Evolutionary conservation across 2,113 vertebrate genomes (phyloP), one percentile per base, ranked within the genome.

Genomic region (Lucifuga dentata): DNA sequence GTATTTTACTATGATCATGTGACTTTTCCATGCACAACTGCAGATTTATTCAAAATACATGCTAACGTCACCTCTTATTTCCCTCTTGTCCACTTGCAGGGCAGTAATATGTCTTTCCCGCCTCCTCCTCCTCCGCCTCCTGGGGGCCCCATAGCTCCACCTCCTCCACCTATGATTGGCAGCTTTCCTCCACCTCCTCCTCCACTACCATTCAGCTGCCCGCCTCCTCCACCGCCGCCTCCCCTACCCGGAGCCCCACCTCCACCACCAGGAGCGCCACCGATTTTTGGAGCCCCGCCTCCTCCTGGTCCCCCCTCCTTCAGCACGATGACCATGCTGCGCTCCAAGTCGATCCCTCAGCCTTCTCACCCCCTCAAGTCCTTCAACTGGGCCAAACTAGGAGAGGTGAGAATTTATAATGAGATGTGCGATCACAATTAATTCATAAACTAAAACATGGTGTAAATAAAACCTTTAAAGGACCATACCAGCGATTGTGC

Each of bases 351-450:
- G 57, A 91, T 96, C 62, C 97, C 97, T 0, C 97, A 98, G 85
- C 97, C 97, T 15, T 98, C 97, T 16, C 96, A 98, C 57, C 96
- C 97, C 0, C 93, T 99, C 83, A 99, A 99, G 90, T 98, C 97
- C 41, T 99, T 98, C 91, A 99, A 99, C 92, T 99, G 97, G 97
- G 91, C 95, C 88, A 99, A 99, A 76, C 88, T 99, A 19, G 96
- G 93, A 33, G 96, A 98, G 95, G 97, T 98, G 82, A 95, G 94
- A n/a, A n/a, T n/a, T n/a, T n/a, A n/a, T n/a, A n/a, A n/a, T n/a
- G n/a, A n/a, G n/a, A n/a, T n/a, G n/a, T n/a, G n/a, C n/a, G n/a
- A n/a, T n/a, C n/a, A n/a, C n/a, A n/a, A n/a, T n/a, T n/a, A n/a
- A n/a, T n/a, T n/a, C n/a, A n/a, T n/a, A n/a, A n/a, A n/a, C n/a